Conservation (phyloP, 2,888 invertebrate genomes). For the Apodemia hepburni region DNA sequence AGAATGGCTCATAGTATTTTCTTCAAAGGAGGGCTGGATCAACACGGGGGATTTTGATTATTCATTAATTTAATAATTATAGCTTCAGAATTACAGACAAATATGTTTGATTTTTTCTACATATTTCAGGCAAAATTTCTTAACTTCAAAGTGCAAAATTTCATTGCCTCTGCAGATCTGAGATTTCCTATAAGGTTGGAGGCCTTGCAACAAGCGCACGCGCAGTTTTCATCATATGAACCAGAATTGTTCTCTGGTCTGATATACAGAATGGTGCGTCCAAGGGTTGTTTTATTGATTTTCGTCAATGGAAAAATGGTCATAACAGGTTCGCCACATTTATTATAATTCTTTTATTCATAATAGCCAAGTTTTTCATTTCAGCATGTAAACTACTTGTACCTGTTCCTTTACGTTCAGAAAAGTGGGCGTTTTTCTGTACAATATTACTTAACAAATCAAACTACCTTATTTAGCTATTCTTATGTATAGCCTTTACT, state of each 20-base stretch:
- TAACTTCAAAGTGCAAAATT: slow-evolving; percentile 90
- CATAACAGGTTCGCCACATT: slow-evolving; percentile 83
- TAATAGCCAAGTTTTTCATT: too few species aligned
- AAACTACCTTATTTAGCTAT: too few species aligned
- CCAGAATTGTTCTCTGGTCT: slow-evolving; percentile 99
- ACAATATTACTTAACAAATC: too few species aligned
- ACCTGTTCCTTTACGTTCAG: too few species aligned
- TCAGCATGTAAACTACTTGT: not conserved
- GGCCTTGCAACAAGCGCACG: slow-evolving; percentile 86
- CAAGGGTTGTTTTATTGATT: slow-evolving; percentile 97
- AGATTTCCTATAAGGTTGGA: slow-evolving; percentile 87
- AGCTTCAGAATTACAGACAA: too few species aligned
- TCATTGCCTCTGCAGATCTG: slow-evolving; percentile 87
- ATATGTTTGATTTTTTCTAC: too few species aligned
- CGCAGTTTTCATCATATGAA: slow-evolving; percentile 93
- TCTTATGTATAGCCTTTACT: too few species aligned
- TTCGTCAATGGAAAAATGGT: slow-evolving; percentile 99
- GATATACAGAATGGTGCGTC: slow-evolving; percentile 98
- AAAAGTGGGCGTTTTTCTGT: too few species aligned
- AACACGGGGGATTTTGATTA: too few species aligned
- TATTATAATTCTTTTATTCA: not conserved
- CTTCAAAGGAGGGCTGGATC: too few species aligned
- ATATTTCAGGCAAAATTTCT: slow-evolving; percentile 83
- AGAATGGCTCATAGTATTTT: too few species aligned
- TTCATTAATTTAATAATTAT: too few species aligned